Evolutionary conservation across 2,113 vertebrate genomes (phyloP), one percentile per base, ranked within the genome.

Genomic region (Phodopus roborovskii): DNA sequence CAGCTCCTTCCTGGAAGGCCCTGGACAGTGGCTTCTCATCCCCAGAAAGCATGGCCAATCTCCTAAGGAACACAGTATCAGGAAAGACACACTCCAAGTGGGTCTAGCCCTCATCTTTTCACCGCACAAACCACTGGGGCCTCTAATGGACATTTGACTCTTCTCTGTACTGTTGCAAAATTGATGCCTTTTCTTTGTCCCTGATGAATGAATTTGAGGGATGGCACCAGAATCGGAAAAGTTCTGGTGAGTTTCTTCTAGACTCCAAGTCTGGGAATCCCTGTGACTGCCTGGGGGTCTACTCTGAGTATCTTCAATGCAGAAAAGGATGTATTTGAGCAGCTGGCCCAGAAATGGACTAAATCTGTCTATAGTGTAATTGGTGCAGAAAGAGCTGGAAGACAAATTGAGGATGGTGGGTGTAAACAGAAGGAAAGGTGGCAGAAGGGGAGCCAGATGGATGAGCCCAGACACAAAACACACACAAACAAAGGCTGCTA

Each of bases 391-490:
- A 93, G 66, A 88, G 71, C 87, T 90, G 81, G 79, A 94, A 96
- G 97, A 97, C 84, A 94, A 62, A 95, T 79, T 42, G 90, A 94
- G 95, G 75, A 90, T 78, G 87, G 71, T 66, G 75, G 81, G 62
- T 74, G 39, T 74, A 93, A 92, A 92, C 28, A 97, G 92, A 85
- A 95, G 92, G 92, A 92, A 17, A 92, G 81, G 93, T 92, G 94
- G 90, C 95, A 95, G 96, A 95, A 93, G 87, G 94, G n/a, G 11
- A 93, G 85, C 83, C 93, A 96, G 96, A 96, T 92, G 96, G 97
- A 88, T 58, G 88, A 78, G 75, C 94, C 79, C 60, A 92, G 77
- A 79, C 53, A 64, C 39, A 74, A 95, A 90, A 90, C 94, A 94
- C 68, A 62, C 66, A 73, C 81, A 90, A 50, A 92, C 97, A 92